Conservation (phyloP, 2,888 invertebrate species). For the Eupithecia centaureata region DNA sequence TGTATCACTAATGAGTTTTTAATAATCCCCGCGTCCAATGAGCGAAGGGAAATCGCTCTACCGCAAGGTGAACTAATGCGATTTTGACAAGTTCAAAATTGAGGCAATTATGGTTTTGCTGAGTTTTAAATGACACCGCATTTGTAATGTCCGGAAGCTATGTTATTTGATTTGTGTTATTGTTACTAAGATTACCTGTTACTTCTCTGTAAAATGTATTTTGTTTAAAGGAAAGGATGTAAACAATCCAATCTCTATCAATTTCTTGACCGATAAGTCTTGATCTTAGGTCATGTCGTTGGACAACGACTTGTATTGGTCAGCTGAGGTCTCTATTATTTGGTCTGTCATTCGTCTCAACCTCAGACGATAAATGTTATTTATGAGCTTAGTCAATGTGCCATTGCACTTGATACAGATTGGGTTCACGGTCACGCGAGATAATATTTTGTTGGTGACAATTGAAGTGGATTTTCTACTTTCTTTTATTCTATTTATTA, state of each 20-base stretch:
- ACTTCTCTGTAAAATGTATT: constrained; percentile 43
- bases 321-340: constrained; percentile 57
- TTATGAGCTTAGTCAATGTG: constrained; percentile 73
- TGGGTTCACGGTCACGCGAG: constrained; percentile 73
- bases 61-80: constrained; percentile 76
- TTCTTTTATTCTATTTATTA: neutral
- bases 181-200: constrained; percentile 10
- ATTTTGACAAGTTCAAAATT: constrained; percentile 83
- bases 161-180: constrained; percentile 42
- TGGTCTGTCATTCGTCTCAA: constrained; percentile 64
- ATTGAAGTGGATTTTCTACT: constrained; percentile 35
- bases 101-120: constrained; percentile 79
- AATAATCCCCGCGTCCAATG: constrained; percentile 80
- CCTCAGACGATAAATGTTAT: constrained; percentile 74
- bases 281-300: constrained; percentile 43
- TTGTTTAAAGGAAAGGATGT: constrained; percentile 50
- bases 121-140: constrained; percentile 71
- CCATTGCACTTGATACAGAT: constrained; percentile 76
- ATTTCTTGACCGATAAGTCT: constrained; percentile 48
- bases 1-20: constrained; percentile 81
- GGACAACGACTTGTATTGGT: constrained; percentile 39
- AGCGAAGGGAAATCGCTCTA: constrained; percentile 70
- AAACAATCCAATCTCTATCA: constrained; percentile 60
- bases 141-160: constrained; percentile 69
- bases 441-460: constrained; percentile 51